phyloP scores from a whole-genome alignment of 2,797 vertebrate genomes.

The Poeciliopsis infans region DNA sequence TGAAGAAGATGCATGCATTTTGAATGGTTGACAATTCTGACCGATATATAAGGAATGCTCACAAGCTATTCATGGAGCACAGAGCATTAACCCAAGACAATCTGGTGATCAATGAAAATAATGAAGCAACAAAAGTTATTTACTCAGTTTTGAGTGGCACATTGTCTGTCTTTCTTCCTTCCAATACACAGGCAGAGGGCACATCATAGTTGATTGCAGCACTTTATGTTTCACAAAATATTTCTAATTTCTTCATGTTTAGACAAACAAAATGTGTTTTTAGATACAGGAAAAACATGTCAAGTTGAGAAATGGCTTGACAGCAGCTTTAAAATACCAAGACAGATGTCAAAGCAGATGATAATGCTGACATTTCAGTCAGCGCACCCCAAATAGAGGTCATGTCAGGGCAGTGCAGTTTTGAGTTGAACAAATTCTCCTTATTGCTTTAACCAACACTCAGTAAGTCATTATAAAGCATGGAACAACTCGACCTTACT shows the following conservation, averaged over 20 bases:
- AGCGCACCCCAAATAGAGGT: conserved; percentile 15
- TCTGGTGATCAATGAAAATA: not conserved
- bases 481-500: conserved; percentile 13
- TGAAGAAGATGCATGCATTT: not conserved
- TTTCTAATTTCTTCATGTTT: not conserved
- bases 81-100: not conserved
- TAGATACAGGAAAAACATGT: not conserved
- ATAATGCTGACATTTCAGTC: conserved; percentile 31
- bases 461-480: conserved; percentile 41
- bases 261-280: not conserved
- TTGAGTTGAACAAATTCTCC: not conserved
- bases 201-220: not conserved
- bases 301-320: not conserved
- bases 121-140: not conserved
- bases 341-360: conserved; percentile 11
- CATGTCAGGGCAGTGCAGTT: not conserved
- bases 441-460: conserved; percentile 31
- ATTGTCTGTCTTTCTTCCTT: not conserved
- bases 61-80: not conserved
- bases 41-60: not conserved
- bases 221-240: not conserved
- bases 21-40: not conserved
- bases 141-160: not conserved
- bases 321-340: conserved; percentile 4
- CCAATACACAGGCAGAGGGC: not conserved